Percentiles rank a stretch among this genome's conserved stretches.
Evolutionary conservation across 1,140 invertebrate genomes (phyloP).

Genomic region (Monochamus saltuarius): DNA sequence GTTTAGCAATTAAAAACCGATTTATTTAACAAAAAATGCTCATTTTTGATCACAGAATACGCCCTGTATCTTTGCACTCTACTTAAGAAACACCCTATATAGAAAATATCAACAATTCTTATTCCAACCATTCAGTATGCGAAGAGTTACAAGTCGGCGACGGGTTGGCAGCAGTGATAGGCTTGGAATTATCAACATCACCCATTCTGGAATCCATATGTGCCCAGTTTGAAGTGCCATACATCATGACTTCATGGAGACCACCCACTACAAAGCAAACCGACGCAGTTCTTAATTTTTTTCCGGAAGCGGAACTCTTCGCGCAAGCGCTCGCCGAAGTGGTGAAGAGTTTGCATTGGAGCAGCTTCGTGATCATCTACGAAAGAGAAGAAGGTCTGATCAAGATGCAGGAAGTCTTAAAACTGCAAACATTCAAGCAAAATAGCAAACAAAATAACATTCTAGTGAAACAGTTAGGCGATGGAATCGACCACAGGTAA

Average conservation of each 20-base stretch:
- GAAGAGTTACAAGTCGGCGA: background rate
- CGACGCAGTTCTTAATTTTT: conserved; percentile 62
- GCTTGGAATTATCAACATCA: conserved; percentile 61
- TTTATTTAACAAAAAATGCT: too few relatives aligned
- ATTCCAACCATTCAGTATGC: conserved; percentile 38
- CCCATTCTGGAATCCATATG: conserved; percentile 71
- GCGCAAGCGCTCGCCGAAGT: conserved; percentile 69
- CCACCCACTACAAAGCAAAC: conserved; percentile 37
- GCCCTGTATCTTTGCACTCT: too few relatives aligned
- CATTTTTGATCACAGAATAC: too few relatives aligned
- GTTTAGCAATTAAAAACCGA: too few relatives aligned
- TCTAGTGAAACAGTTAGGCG: conserved; percentile 60
- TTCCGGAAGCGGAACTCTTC: conserved; percentile 70
- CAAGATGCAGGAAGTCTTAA: conserved; percentile 79
- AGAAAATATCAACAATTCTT: background rate
- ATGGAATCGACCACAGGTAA: conserved; percentile 62
- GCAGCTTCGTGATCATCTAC: conserved; percentile 79
- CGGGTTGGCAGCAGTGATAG: conserved; percentile 66
- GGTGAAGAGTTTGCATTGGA: conserved; percentile 75
- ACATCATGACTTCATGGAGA: conserved; percentile 68
- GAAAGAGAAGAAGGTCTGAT: conserved; percentile 77
- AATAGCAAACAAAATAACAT: conserved; percentile 56
- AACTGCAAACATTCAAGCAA: conserved; percentile 57
- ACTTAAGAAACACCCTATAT: too few relatives aligned
- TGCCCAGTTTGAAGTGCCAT: conserved; percentile 69